A percentile compares a stretch with the other conserved stretches of the same genome.
phyloP scores from a whole-genome alignment of 2,888 invertebrate genomes.

The Conomelus anceps region DNA sequence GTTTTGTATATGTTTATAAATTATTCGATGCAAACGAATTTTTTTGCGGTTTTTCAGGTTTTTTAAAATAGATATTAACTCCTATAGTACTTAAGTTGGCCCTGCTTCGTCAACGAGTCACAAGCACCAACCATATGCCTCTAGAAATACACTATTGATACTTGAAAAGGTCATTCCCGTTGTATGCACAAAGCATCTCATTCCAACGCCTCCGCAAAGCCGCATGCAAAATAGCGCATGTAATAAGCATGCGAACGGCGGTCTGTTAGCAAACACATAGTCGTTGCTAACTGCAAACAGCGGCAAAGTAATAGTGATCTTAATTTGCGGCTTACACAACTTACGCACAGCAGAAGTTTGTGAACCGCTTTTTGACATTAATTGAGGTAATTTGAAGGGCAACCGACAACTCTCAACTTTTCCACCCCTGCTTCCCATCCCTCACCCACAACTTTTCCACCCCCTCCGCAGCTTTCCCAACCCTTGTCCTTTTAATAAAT shows the following conservation, averaged over 20 bases:
- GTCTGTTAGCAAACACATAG: not conserved
- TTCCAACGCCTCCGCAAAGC: not conserved
- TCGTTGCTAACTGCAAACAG: not conserved
- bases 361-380: slow-evolving; percentile 11
- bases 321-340: slow-evolving; percentile 7
- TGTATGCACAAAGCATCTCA: not conserved
- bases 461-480: not conserved
- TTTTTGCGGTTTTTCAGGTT: too few species aligned
- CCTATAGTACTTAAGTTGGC: too few species aligned
- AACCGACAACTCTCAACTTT: slow-evolving; percentile 1
- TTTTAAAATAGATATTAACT: too few species aligned
- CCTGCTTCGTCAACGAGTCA: too few species aligned
- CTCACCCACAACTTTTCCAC: not conserved
- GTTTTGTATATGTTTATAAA: too few species aligned
- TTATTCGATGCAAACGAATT: too few species aligned
- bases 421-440: not conserved
- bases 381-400: slow-evolving; percentile 9
- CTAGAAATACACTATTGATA: too few species aligned
- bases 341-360: not conserved
- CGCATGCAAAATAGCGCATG: not conserved
- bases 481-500: not conserved
- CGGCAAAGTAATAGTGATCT: slow-evolving; percentile 2
- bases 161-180: not conserved
- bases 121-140: too few species aligned
- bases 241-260: not conserved